Base-by-base conservation (phyloP, 2,113 vertebrate species). In the Maylandia zebra region DNA sequence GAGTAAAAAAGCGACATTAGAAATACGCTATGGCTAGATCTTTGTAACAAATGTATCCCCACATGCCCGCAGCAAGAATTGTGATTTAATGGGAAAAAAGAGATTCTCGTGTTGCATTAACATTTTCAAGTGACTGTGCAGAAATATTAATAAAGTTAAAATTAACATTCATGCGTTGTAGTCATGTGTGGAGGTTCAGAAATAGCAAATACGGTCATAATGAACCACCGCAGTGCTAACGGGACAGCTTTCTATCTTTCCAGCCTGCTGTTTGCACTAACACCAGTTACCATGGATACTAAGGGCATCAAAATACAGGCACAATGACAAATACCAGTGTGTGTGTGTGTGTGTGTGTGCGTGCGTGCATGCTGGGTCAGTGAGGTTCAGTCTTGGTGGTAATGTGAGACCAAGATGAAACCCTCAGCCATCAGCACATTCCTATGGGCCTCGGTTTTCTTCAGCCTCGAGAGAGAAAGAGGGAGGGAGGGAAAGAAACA, bases 341-440 rank as follows among this genome's bases (percentile, higher is more conserved):
- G 27, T 27, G 79, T 74, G 41, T 89, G 27, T 83, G 84, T 30
- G 53, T 24, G 22, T 89, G 79, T 53, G 56, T 24, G 81, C 32
- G 85, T 84, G 83, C 27, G 59, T 66, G 82, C 76, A 56, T 87
- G 86, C 85, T 92, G 89, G 94, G 94, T 95, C 93, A 96, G 89
- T 91, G 92, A 95, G 93, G 94, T 95, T 96, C 90, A 94, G 94
- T 93, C 90, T 93, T 91, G 92, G 93, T 83, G 84, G 94, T 95
- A 95, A 95, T 93, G 94, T 93, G 94, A 95, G 94, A 94, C 92
- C 76, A 81, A 91, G 90, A 92, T 93, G 90, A 94, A 95, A 94
- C 92, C 88, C 53, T 83, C 88, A 93, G 86, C 61, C 95, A 95
- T 96, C 96, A 96, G 95, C 95, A 95, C 95, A 97, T 97, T 97